phyloP scores from a whole-genome alignment of 53 echinoderm and acorn worm species.

The Echinometra lucunter region DNA sequence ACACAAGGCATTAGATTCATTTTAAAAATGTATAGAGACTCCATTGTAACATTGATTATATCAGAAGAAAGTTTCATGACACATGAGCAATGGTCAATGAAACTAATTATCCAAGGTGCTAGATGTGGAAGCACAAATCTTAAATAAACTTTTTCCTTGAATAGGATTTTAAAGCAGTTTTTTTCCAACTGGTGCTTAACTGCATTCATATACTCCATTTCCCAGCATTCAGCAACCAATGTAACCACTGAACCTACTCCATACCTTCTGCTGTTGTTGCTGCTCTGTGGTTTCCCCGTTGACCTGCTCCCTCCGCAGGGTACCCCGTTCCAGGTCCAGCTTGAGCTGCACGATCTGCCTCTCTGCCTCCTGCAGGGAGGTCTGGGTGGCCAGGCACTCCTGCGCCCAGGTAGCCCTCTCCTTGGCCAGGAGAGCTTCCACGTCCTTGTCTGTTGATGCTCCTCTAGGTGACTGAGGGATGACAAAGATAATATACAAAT shows the following conservation, averaged over 20 bases:
- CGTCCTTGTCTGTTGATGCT: constrained; percentile 38
- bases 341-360: constrained; percentile 84
- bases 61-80: too few relatives aligned
- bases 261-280: constrained; percentile 83
- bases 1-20: too few relatives aligned
- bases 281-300: constrained; percentile 81
- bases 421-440: constrained; percentile 65
- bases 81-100: too few relatives aligned
- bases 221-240: too few relatives aligned
- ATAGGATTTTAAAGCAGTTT: too few relatives aligned
- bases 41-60: too few relatives aligned
- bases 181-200: too few relatives aligned
- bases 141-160: too few relatives aligned
- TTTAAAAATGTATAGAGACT: too few relatives aligned
- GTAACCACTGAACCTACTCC: not conserved
- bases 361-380: constrained; percentile 87
- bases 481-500: not conserved
- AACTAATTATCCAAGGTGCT: too few relatives aligned
- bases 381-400: constrained; percentile 85
- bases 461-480: constrained; percentile 62
- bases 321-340: constrained; percentile 82
- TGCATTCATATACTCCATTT: too few relatives aligned
- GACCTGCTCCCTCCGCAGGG: constrained; percentile 71
- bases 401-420: constrained; percentile 87
- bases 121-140: too few relatives aligned